A percentile compares a stretch with the other conserved stretches of the same genome.
phyloP scores from a whole-genome alignment of 1,140 invertebrate genomes.

The Nasonia vitripennis region DNA sequence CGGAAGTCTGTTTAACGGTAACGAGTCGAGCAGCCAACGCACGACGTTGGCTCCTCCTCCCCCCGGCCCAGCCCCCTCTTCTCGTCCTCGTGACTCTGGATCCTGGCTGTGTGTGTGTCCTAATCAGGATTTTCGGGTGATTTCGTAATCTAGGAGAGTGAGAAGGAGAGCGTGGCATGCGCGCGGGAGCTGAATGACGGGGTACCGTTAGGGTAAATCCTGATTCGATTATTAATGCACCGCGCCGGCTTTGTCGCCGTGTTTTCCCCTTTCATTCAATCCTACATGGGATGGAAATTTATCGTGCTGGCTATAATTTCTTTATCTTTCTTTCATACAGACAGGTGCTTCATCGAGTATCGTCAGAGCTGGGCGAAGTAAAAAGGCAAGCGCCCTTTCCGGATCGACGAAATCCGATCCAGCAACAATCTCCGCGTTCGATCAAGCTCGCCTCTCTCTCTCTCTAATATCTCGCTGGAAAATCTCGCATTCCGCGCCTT shows the following conservation, averaged over 20 bases:
- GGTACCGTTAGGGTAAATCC: conserved; percentile 42
- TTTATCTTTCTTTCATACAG: too few relatives aligned
- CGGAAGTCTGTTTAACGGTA: conserved; percentile 73
- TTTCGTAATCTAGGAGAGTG: conserved; percentile 27
- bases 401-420: neutral
- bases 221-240: conserved; percentile 24
- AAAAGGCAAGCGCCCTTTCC: too few relatives aligned
- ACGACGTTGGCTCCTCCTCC: neutral
- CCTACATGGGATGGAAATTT: too few relatives aligned
- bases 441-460: neutral
- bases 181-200: neutral
- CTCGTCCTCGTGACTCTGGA: neutral
- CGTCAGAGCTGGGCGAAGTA: too few relatives aligned
- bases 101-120: neutral
- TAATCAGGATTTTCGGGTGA: conserved; percentile 40
- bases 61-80: too few relatives aligned
- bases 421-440: neutral
- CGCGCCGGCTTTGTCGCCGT: too few relatives aligned
- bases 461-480: too few relatives aligned
- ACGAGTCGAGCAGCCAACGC: conserved; percentile 43
- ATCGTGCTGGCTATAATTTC: too few relatives aligned
- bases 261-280: too few relatives aligned
- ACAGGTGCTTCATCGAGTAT: too few relatives aligned
- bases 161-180: neutral
- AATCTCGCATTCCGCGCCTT: too few relatives aligned